Base-by-base conservation (phyloP, 2,888 invertebrate genomes). In the Drosophila tanythrix region DNA sequence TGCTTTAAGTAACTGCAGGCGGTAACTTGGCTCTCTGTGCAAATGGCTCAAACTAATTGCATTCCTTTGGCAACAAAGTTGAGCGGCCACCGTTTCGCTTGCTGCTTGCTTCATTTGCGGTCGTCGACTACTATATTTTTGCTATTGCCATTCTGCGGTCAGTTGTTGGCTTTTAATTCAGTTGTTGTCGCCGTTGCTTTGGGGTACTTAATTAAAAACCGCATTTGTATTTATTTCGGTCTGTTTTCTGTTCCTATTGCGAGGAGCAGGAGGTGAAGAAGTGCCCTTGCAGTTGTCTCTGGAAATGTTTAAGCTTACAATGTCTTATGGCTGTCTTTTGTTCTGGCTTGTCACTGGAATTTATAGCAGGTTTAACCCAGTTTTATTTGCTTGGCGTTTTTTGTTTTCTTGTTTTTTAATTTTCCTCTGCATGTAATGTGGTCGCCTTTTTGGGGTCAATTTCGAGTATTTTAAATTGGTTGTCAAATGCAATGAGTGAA, bases 301-400 rank as follows among this genome's bases (percentile, higher is more conserved):
- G 61, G 33, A 56, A 64, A 66, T 68, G 69, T 59, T 66, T 10
- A 64, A 59, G 71, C 70, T 74, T 81, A 70, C 74, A 70, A 66
- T 84, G 85, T 88, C 85, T 89, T 89, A 81, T 74, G 67, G 70
- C 83, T 58, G 75, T 77, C 79, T 85, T 86, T 87, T 87, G 89
- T 87, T 76, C 84, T 83, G 79, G 70, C 61, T 66, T 80, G 77
- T 74, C 77, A 72, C 65, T 83, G 81, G 81, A 86, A 86, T 86
- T 86, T 89, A 86, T 86, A 86, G 85, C 85, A 63, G 90, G 88
- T 86, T 89, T 86, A 86, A 86, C 85, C 88, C 80, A 85, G 76
- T 84, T 89, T 70, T 46, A 55, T 48, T 25, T 40, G 38, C 50
- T 2, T 56, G 11, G 7, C 6, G 65, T 46, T 64, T 51, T 56